Conservation (phyloP, 2,113 vertebrate species). For the Semnopithecus entellus region DNA sequence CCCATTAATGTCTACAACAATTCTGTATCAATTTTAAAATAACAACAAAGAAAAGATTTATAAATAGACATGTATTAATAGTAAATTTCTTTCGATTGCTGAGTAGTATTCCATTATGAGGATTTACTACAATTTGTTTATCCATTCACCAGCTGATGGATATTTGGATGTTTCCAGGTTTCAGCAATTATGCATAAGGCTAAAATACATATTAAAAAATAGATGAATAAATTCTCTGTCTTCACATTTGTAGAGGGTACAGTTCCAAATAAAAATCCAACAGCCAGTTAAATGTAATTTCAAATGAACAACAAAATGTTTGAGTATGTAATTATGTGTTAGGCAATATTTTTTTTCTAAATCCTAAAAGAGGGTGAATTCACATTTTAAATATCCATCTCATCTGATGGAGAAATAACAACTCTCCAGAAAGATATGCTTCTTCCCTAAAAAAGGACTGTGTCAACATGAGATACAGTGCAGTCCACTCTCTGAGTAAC, state of each 20-base stretch:
- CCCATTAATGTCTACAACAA: not conserved
- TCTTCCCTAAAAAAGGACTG: rapidly evolving
- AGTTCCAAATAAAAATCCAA: not conserved
- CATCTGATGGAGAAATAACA: not conserved
- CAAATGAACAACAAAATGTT: not conserved
- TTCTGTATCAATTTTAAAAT: not conserved
- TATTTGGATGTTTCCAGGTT: not conserved
- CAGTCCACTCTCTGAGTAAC: not conserved
- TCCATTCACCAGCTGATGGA: not conserved
- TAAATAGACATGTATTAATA: not conserved
- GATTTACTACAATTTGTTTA: not conserved
- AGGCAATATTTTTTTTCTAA: not conserved
- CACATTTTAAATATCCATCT: constrained; percentile 1
- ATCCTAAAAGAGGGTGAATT: not conserved
- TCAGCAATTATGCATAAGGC: not conserved
- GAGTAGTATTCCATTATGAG: not conserved
- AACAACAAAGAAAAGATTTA: not conserved
- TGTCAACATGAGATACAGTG: not conserved
- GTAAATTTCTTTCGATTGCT: not conserved
- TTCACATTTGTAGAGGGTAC: not conserved
- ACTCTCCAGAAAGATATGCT: not conserved
- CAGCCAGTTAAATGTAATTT: not conserved
- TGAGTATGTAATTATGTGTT: not conserved
- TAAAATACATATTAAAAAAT: not conserved
- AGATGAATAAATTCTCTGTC: not conserved